Base-by-base conservation (phyloP, 2,888 invertebrate genomes). In the Teleogryllus oceanicus region DNA sequence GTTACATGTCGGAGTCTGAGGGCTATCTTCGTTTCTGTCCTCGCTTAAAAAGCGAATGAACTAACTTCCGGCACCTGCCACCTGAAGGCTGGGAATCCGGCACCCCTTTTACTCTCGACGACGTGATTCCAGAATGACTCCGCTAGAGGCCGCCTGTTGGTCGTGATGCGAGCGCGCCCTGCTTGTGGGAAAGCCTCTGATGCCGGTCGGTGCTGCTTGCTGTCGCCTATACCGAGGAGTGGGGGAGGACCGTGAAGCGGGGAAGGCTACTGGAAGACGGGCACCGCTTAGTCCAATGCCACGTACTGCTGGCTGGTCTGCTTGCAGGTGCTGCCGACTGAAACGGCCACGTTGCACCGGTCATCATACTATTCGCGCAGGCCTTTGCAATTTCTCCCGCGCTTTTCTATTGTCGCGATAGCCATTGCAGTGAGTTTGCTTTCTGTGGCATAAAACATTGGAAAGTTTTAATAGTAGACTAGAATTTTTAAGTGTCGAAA, bases 241-340 rank as follows among this genome's bases (percentile, higher is more conserved):
- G 62, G 62, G 62, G 62, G 62, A 62, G 62, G 62, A n/a, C 62
- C n/a, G 62, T 62, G 62, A 62, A n/a, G 62, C 62, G n/a, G 62
- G 62, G 62, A 62, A 62, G 62, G 62, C 62, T 62, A 62, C 62
- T 62, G 62, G 62, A 62, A 62, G 62, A 62, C 62, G 62, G 62
- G 62, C n/a, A 62, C 62, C 62, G 62, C 62, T 62, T 62, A 62
- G 62, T 62, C 62, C 62, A 62, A 62, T 62, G 62, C 62, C 62
- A 62, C 62, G 62, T 62, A 62, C 62, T 62, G 62, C 0, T 62
- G 16, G 13, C 62, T 11, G 62, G 62, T 18, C 62, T 13, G 62
- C 62, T 62, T 13, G 62, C 62, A 62, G 62, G 62, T 62, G 62
- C 62, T 62, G 62, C 62, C 62, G 13, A 62, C 62, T 62, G 62